Conservation (phyloP, 2,797 vertebrate genomes). For the Euthynnus affinis region DNA sequence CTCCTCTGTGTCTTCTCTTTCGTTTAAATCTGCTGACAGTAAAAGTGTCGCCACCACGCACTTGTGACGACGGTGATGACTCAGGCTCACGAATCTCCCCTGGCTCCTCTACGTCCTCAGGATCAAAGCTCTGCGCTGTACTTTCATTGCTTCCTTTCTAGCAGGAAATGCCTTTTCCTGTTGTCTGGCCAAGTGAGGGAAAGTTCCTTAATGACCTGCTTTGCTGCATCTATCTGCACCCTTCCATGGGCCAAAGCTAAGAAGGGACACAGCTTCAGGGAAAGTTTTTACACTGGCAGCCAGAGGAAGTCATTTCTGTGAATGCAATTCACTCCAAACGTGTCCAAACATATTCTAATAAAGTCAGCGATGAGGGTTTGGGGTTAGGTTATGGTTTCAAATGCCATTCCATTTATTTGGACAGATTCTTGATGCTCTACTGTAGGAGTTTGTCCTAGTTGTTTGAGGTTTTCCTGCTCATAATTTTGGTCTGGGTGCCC, state of each 20-base stretch:
- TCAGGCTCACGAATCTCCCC: constrained; percentile 70
- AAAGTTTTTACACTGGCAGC: constrained; percentile 30
- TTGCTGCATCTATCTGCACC: constrained; percentile 58
- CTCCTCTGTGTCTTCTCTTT: constrained; percentile 48
- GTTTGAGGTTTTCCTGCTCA: constrained; percentile 70
- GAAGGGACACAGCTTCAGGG: constrained; percentile 42
- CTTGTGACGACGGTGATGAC: constrained; percentile 71
- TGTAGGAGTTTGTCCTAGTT: constrained; percentile 53
- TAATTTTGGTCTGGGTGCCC: constrained; percentile 65
- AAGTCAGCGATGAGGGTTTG: constrained; percentile 47
- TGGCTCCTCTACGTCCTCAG: constrained; percentile 66
- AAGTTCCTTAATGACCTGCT: constrained; percentile 74
- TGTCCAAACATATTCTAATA: constrained; percentile 49
- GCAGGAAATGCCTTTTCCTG: constrained; percentile 83
- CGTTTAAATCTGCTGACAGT: constrained; percentile 68
- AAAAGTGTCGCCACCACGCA: constrained; percentile 70
- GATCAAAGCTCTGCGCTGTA: constrained; percentile 77
- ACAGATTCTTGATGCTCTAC: constrained; percentile 46
- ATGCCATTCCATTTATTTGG: constrained; percentile 50
- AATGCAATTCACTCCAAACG: constrained; percentile 21
- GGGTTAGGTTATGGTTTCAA: constrained; percentile 57
- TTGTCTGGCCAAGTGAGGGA: constrained; percentile 67
- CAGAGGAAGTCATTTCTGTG: constrained; percentile 45
- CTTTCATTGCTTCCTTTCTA: constrained; percentile 81
- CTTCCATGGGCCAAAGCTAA: constrained; percentile 30